Evolutionary conservation across 2,113 vertebrate genomes (phyloP), one percentile per base, ranked within the genome.

Genomic region (Deroptyus accipitrinus): DNA sequence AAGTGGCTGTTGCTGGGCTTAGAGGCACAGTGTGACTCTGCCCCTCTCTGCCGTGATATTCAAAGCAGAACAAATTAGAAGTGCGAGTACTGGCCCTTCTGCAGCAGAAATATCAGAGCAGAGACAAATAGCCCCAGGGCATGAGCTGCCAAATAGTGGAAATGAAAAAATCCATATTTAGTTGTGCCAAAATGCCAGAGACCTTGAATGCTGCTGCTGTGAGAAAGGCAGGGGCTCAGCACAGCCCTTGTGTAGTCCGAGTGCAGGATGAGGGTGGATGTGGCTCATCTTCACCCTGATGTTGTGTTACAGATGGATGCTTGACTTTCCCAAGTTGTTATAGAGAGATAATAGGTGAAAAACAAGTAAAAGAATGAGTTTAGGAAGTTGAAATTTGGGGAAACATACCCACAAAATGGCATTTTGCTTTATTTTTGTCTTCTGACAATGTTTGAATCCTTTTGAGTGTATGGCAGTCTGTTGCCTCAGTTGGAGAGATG

Each of bases 281-380:
- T 0, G 3, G 46, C 28, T 78, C 30, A 16, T 19, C 78, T 25
- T 23, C 72, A 37, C 13, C 75, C 59, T 2, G 22, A 59, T 35
- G 1, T 2, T 0, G 1, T 15, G 31, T 55, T 4, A 23, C 59
- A 63, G 37, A 46, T 67, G 76, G 15, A 3, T 11, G 54, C n/a
- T 79, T 1, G 1, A 9, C 37, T 52, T 55, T 11, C 18, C 37
- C 4, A 35, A 35, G 22, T 24, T 59, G 22, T 35, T 35, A 52
- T 44, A 79, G 37, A 52, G 39, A 31, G 15, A 17, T 6, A 10
- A 61, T 2, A 17, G 46, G 28, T 49, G 39, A 73, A 39, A 57
- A 46, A 15, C 31, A 55, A 76, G 17, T 28, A 27, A 57, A 33
- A 11, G 7, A 33, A 33, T 31, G 27, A 54, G 37, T 70, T 76